These are phyloP conservation scores for Rhaphigaster nebulosa DNA, from an alignment of 2,888 invertebrate species.

Conservation along the genomic window DNA sequence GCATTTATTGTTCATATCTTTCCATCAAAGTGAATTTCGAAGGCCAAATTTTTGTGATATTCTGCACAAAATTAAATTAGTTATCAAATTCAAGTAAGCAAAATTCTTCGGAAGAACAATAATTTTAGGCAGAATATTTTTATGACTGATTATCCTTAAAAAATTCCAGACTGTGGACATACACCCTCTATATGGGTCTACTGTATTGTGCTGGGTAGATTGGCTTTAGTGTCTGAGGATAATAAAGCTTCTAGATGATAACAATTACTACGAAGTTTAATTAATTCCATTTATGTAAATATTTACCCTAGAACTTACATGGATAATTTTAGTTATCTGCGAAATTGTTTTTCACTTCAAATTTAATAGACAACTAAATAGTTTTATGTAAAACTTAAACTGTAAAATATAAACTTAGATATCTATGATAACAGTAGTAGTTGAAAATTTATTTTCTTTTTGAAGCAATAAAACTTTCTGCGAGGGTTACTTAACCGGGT, in stretches of 20 bases:
- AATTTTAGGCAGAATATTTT: too few species aligned
- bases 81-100: too few species aligned
- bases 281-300: neutral
- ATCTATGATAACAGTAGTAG: neutral
- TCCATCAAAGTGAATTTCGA: too few species aligned
- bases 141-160: too few species aligned
- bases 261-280: neutral
- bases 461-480: neutral
- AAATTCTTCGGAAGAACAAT: too few species aligned
- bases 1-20: too few species aligned
- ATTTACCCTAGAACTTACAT: neutral
- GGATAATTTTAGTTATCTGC: neutral
- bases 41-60: too few species aligned
- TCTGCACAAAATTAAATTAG: too few species aligned
- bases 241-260: neutral
- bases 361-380: neutral
- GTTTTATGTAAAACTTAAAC: neutral
- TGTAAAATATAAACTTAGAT: neutral
- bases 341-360: neutral
- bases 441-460: neutral
- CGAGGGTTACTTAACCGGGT: neutral
- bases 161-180: too few species aligned
- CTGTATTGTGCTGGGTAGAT: neutral
- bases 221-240: neutral
- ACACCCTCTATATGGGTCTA: neutral